Evolutionary conservation across 2,797 vertebrate genomes (phyloP), one percentile per base, ranked within the genome.

Genomic region (Crotalus adamanteus): DNA sequence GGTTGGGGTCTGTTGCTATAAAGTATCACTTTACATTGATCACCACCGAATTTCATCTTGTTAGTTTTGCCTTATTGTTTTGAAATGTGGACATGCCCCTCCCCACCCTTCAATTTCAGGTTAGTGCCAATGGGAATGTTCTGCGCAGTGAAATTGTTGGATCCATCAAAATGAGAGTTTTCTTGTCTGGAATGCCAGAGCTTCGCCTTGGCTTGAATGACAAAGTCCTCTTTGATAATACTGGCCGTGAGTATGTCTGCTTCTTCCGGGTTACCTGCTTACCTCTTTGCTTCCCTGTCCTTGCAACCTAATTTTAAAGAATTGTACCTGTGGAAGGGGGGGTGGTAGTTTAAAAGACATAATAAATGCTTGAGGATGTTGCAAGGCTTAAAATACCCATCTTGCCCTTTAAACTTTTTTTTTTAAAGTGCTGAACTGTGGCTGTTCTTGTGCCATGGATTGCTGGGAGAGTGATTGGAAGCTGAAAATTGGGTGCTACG

Each of bases 211-310:
- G 99, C 12, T 97, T 99, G 22, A 99, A 99, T 0, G 99, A 99
- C 97, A 99, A 99, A 97, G 99, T 99, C 94, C 98, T 99, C 94
- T 99, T 99, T 86, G 99, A 99, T 95, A 99, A 99, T 93, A 99
- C 99, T 51, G 99, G 99, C 97, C 98, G 99, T 99, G 97, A 99
- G 99, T 99, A 95, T 61, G 60, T n/a, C 0, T 0, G 0, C 0
- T 47, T 0, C 1, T 25, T 47, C 37, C 12, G 9, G 0, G 0
- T 20, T 1, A 0, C 0, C 1, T 1, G 3, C 26, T 12, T 0
- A 0, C 18, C 28, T n/a, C 28, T 25, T 8, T n/a, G 2, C 14
- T 14, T 8, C 31, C 7, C 16, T 22, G 3, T 11, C 11, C 37
- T 69, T 69, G 25, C 25, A 88, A 5, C 53, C 20, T 6, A 2